Evolutionary conservation across 2,113 vertebrate species (phyloP).

Genomic region (Coregonus clupeaformis): DNA sequence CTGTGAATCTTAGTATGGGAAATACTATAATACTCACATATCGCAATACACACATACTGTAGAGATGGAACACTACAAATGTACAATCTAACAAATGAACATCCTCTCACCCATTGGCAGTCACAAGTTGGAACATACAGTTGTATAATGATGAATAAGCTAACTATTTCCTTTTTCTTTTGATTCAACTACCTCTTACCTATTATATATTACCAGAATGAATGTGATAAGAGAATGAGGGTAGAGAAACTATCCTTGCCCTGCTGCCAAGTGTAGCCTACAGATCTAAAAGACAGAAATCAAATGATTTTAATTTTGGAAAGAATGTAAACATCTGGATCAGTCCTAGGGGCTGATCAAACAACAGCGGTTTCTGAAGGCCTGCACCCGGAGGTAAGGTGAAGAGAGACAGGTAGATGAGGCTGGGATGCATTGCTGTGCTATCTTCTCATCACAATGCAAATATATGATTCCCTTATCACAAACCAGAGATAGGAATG

Average conservation of each 20-base stretch:
- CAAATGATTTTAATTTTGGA: not conserved
- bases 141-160: not conserved
- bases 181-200: not conserved
- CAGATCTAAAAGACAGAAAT: not conserved
- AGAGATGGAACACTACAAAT: too few relatives aligned
- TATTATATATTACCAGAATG: not conserved
- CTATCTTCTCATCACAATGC: not conserved
- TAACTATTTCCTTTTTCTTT: not conserved
- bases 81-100: too few relatives aligned
- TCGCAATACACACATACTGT: too few relatives aligned
- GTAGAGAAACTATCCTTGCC: not conserved
- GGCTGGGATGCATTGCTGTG: not conserved
- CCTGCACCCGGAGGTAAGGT: not conserved
- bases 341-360: not conserved
- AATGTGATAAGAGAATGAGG: not conserved
- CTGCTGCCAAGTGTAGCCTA: not conserved
- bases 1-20: too few relatives aligned
- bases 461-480: not conserved
- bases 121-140: too few relatives aligned
- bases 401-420: not conserved
- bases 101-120: too few relatives aligned
- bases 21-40: too few relatives aligned
- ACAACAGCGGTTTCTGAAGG: constrained; percentile 7
- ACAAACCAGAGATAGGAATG: constrained; percentile 2
- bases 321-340: constrained; percentile 18